phyloP scores from a whole-genome alignment of 2,113 vertebrate genomes.

The Emydocephalus ijimae region DNA sequence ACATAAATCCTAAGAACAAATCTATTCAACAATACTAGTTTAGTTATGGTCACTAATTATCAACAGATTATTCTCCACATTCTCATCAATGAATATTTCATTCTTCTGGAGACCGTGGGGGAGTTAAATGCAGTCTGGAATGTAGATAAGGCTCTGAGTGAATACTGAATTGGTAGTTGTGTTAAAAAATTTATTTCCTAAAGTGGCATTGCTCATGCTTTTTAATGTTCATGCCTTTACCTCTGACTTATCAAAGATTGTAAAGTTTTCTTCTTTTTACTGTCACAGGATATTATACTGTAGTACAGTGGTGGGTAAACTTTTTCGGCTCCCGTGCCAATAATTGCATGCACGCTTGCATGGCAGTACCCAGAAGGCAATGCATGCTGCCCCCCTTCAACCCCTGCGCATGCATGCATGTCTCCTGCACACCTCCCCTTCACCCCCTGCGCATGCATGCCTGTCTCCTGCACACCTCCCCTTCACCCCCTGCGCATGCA shows the following conservation, averaged over 20 bases:
- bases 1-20: background rate
- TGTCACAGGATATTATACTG: background rate
- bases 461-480: too few relatives aligned
- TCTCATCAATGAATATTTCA: background rate
- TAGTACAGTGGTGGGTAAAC: too few relatives aligned
- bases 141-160: background rate
- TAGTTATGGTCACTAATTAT: background rate
- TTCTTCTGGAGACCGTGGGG: background rate
- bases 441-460: too few relatives aligned
- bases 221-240: background rate
- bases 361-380: too few relatives aligned
- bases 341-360: too few relatives aligned
- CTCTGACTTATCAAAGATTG: conserved; percentile 7
- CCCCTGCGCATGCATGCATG: too few relatives aligned
- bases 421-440: too few relatives aligned
- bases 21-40: background rate
- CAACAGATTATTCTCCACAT: background rate
- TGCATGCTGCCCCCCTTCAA: too few relatives aligned
- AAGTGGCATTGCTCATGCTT: background rate
- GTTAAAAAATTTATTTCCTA: conserved; percentile 4
- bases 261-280: background rate
- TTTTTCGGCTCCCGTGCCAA: too few relatives aligned
- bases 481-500: too few relatives aligned
- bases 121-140: background rate
- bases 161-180: background rate